These are phyloP conservation scores for Kryptopterus vitreolus DNA, from an alignment of 2,797 vertebrate species.

Conservation along the genomic window DNA sequence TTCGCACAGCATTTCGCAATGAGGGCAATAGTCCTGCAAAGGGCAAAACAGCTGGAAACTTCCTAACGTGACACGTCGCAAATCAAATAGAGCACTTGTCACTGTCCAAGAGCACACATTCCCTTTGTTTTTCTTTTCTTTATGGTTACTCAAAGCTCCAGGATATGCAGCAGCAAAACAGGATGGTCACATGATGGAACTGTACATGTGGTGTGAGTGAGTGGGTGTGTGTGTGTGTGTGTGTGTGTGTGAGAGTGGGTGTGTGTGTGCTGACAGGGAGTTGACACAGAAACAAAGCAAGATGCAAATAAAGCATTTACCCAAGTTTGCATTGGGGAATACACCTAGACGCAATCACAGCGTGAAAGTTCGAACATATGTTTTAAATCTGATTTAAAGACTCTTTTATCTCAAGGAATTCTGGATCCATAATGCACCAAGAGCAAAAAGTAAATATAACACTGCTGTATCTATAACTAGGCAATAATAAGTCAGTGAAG, in stretches of 20 bases:
- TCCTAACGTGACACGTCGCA: neutral
- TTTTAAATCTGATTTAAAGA: neutral
- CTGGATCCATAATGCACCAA: neutral
- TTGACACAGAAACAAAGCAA: conserved; percentile 50
- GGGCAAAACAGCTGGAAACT: conserved; percentile 11
- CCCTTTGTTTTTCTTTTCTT: neutral
- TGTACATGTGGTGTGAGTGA: conserved; percentile 4
- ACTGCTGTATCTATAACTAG: neutral
- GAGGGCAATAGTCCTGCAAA: neutral
- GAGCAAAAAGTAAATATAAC: neutral
- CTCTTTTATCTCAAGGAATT: neutral
- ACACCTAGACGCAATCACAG: conserved; percentile 56
- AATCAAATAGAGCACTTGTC: neutral
- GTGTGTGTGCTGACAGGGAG: conserved; percentile 48
- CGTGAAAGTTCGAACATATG: neutral
- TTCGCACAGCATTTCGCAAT: neutral
- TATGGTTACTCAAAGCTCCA: conserved; percentile 51
- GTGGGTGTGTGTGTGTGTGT: conserved; percentile 23
- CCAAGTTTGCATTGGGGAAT: conserved; percentile 66
- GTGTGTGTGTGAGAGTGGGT: neutral
- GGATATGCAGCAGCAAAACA: conserved; percentile 65
- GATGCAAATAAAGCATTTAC: conserved; percentile 76
- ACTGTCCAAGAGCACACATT: conserved; percentile 7
- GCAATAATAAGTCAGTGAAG: too few species aligned
- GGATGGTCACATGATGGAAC: conserved; percentile 69